These are phyloP conservation scores for Numida meleagris DNA, from an alignment of 2,113 vertebrate genomes.

Conservation along the genomic window DNA sequence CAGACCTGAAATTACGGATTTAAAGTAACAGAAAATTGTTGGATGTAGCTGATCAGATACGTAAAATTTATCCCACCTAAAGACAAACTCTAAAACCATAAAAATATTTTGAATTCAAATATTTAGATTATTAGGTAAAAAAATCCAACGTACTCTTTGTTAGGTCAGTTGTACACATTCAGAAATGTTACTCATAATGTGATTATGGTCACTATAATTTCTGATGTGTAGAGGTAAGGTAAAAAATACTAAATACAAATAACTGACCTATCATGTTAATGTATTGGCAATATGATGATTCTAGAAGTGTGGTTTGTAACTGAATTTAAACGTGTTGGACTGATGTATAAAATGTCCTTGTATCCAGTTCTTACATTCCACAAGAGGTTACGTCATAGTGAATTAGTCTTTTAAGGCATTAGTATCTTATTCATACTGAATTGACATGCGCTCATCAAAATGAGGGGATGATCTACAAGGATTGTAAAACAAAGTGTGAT, in stretches of 20 bases:
- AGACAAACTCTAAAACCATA: not conserved
- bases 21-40: not conserved
- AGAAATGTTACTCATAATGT: not conserved
- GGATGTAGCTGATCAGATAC: not conserved
- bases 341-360: not conserved
- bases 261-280: not conserved
- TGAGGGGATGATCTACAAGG: not conserved
- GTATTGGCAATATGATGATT: not conserved
- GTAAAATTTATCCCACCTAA: too few species aligned
- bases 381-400: not conserved
- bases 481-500: not conserved
- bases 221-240: not conserved
- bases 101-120: not conserved
- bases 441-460: not conserved
- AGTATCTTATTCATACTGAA: not conserved
- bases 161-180: not conserved
- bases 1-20: conserved; percentile 25
- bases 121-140: not conserved
- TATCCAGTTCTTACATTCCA: not conserved
- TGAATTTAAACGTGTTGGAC: not conserved
- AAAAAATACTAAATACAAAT: not conserved
- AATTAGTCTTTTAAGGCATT: not conserved
- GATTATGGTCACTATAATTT: not conserved
- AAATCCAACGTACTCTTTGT: not conserved
- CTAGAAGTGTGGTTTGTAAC: not conserved